Evolutionary conservation across 2,888 invertebrate genomes (phyloP), one percentile per base, ranked within the genome.

Genomic region (Eupithecia subumbrata): DNA sequence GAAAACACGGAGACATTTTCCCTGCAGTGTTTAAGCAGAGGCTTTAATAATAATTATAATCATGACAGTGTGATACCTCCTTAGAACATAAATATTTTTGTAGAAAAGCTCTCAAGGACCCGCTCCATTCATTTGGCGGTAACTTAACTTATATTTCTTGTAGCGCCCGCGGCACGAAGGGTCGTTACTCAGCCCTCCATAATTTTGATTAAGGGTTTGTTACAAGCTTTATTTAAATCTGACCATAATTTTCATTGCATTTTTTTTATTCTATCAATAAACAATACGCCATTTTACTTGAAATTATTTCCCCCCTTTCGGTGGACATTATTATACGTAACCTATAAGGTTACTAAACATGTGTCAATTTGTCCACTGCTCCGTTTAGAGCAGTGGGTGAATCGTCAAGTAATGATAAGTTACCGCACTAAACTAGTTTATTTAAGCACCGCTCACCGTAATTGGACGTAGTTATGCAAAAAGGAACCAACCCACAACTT

Each of bases 111-210:
- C 52, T 70, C 74, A 74, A 66, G 73, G 64, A 40, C 52, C 25
- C 67, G n/a, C n/a, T 68, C 72, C 72, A 74, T 75, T 77, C 45
- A 75, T 77, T 77, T 77, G 72, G 67, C 60, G 74, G 75, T 60
- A 73, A 76, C 74, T 76, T 75, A 68, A 73, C 68, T 75, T 76
- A 78, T 69, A 76, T 78, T 76, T 68, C 73, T 69, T 72, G 72
- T 70, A 45, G 56, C 76, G 69, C 75, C 73, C 67, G 60, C 70
- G 76, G 72, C 72, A 30, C 45, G 25, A 70, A 66, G 67, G 66
- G 66, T 66, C 74, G 52, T 72, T 74, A 71, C 72, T 66, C 69
- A 30, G 43, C 72, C 64, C 68, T 68, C 68, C 68, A 68, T 68
- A 68, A 68, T 68, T 68, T 68, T 68, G 68, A 68, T 68, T 45